A percentile compares a stretch with the other conserved stretches of the same genome.
phyloP scores from a whole-genome alignment of 2,113 vertebrate species.

The Rynchops niger region DNA sequence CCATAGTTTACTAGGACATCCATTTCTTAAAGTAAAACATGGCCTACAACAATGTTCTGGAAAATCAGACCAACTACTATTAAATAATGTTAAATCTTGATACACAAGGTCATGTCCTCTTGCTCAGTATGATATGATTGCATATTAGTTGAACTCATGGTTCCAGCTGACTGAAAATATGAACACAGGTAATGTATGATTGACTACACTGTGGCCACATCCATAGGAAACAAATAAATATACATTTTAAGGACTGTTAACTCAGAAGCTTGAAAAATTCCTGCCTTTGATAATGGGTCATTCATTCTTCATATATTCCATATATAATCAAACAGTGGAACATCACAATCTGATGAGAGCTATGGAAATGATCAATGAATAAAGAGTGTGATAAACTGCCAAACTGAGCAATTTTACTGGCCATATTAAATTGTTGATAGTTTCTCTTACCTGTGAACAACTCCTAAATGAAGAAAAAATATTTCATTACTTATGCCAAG shows the following conservation, averaged over 20 bases:
- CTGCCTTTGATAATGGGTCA: not conserved
- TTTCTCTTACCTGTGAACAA: constrained; percentile 71
- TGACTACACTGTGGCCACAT: not conserved
- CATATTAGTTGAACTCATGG: not conserved
- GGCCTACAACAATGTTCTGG: not conserved
- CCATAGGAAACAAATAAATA: not conserved
- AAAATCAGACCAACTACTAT: not conserved
- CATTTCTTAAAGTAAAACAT: not conserved
- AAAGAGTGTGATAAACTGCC: not conserved
- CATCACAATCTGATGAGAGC: not conserved
- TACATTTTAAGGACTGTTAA: not conserved
- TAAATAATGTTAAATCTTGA: not conserved
- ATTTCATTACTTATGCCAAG: constrained; percentile 74
- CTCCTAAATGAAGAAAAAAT: constrained; percentile 70
- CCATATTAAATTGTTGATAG: not conserved
- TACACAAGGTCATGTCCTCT: not conserved
- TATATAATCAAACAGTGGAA: not conserved
- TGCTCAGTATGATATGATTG: not conserved
- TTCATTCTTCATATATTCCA: not conserved
- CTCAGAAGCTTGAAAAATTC: not conserved
- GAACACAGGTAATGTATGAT: not conserved
- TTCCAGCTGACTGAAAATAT: not conserved
- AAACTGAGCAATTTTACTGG: not conserved
- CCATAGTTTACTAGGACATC: not conserved
- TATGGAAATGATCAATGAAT: not conserved